phyloP scores from a whole-genome alignment of 1,140 invertebrate genomes.

The Medauroidea extradentata region DNA sequence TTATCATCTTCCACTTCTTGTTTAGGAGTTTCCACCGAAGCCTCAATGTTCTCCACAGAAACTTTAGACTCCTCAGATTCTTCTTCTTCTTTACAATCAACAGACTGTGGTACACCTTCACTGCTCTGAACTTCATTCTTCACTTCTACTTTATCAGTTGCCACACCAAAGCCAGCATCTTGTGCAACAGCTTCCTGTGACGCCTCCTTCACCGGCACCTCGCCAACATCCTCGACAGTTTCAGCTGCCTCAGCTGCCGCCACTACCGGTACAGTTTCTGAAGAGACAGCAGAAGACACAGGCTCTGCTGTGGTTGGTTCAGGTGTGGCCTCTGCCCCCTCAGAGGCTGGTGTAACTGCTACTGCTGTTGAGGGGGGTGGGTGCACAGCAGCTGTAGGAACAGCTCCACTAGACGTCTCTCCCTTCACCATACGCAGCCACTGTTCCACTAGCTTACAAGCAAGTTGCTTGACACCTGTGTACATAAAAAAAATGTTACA shows the following conservation, averaged over 20 bases:
- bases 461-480: constrained; percentile 64
- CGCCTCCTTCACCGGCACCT: background rate
- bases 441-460: constrained; percentile 78
- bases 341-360: too few relatives aligned
- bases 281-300: background rate
- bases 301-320: background rate
- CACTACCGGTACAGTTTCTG: background rate
- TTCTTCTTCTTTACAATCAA: constrained; percentile 24
- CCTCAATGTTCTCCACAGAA: too few relatives aligned
- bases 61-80: background rate
- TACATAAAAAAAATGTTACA: too few relatives aligned
- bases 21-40: too few relatives aligned
- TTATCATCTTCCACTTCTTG: too few relatives aligned
- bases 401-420: constrained; percentile 31
- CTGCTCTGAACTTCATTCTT: constrained; percentile 20
- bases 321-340: too few relatives aligned
- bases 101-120: constrained; percentile 11
- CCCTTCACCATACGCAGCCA: constrained; percentile 85
- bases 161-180: background rate
- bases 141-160: constrained; percentile 2
- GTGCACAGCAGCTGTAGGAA: too few relatives aligned
- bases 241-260: background rate
- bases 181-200: background rate
- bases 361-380: too few relatives aligned
- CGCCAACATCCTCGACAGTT: too few relatives aligned